Conservation (phyloP, 1,140 invertebrate species). For the Medauroidea extradentata region DNA sequence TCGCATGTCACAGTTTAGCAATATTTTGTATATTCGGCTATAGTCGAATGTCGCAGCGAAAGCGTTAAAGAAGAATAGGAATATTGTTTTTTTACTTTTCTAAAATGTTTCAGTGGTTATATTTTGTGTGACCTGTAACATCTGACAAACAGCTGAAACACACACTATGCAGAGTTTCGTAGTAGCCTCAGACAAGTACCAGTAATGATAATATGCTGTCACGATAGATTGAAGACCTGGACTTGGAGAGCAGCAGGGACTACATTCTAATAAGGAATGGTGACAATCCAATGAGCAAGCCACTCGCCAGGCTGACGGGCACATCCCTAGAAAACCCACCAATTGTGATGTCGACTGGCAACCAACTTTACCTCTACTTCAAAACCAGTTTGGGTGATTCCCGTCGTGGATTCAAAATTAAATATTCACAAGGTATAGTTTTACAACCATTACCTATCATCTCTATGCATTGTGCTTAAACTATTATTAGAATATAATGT, state of each 20-base stretch:
- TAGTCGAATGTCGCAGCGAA: too few species aligned
- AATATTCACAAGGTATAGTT: conserved; percentile 69
- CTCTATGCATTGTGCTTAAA: too few species aligned
- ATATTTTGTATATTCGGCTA: too few species aligned
- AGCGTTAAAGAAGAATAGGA: neutral
- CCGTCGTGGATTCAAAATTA: conserved; percentile 84
- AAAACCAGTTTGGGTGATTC: conserved; percentile 85
- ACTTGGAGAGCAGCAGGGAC: conserved; percentile 79
- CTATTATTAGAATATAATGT: neutral
- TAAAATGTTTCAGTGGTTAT: too few species aligned
- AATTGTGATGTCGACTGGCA: conserved; percentile 87
- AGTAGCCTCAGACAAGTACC: too few species aligned
- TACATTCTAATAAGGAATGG: conserved; percentile 88
- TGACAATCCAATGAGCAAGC: conserved; percentile 73
- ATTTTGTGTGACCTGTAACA: too few species aligned
- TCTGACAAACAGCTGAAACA: too few species aligned
- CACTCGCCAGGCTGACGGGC: conserved; percentile 79
- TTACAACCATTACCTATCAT: too few species aligned
- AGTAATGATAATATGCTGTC: too few species aligned
- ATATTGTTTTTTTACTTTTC: neutral
- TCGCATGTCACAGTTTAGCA: too few species aligned
- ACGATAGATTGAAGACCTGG: conserved; percentile 76
- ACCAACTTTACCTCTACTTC: conserved; percentile 86
- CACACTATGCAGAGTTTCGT: too few species aligned
- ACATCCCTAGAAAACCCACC: conserved; percentile 68